These are phyloP conservation scores for Heliconius charithonia DNA, from an alignment of 2,888 invertebrate species.

Conservation along the genomic window DNA sequence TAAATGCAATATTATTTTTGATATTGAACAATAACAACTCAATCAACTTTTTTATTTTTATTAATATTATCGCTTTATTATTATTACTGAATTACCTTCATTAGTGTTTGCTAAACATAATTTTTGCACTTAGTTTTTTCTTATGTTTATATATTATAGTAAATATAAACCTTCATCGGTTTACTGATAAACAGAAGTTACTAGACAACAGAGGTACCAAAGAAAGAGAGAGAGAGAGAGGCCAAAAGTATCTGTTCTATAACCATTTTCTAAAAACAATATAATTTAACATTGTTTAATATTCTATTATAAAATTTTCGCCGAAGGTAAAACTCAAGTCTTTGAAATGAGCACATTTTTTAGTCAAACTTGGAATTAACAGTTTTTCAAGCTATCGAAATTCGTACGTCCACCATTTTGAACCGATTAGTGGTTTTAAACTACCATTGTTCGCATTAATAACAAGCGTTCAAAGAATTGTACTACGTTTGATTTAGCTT, in stretches of 20 bases:
- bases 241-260: too few species aligned
- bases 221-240: too few species aligned
- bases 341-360: background rate
- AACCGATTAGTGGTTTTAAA: slow-evolving; percentile 37
- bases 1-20: background rate
- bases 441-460: slow-evolving; percentile 38
- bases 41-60: slow-evolving; percentile 1
- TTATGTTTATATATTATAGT: background rate
- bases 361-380: background rate
- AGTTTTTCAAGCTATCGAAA: slow-evolving; percentile 3
- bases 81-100: background rate
- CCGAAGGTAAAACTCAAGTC: background rate
- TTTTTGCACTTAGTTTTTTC: background rate
- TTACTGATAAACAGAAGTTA: too few species aligned
- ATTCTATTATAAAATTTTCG: background rate
- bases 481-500: slow-evolving; percentile 49
- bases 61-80: slow-evolving; percentile 2
- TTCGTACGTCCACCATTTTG: slow-evolving; percentile 24
- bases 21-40: slow-evolving; percentile 1
- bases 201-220: too few species aligned
- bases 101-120: background rate
- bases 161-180: too few species aligned
- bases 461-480: slow-evolving; percentile 56
- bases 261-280: background rate
- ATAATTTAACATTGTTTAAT: background rate